Evolutionary conservation across 2,113 vertebrate species (phyloP), one percentile per base, ranked within the genome.

Genomic region (Syngnathus typhle): DNA sequence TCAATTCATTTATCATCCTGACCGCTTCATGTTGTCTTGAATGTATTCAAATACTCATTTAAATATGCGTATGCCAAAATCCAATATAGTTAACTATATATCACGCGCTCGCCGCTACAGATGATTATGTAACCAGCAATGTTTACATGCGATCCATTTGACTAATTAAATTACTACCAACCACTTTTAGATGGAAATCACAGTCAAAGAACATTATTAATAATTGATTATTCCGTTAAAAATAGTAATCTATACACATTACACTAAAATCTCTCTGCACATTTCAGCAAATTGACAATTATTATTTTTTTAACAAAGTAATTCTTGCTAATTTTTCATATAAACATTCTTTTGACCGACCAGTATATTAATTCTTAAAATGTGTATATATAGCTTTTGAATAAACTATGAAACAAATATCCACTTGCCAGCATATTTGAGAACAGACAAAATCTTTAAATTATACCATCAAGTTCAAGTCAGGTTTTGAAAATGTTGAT

Each of bases 31-130:
- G 69, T 77, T 83, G 41, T 70, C 82, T 60, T 79, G 60, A 82
- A 82, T 80, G 74, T 69, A 73, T 80, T 90, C 88, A 88, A 85
- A 89, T 76, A 47, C 79, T 85, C 73, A 90, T 90, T 88, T 90
- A 78, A 86, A 90, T 88, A 84, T 84, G 79, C 2, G 54, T 41
- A 62, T 64, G 51, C 56, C 49, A 70, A 64, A 66, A 52, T 70
- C 46, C 49, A 58, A 64, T 66, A 37, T 63, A 80, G 67, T 19
- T 62, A 56, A 59, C 54, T 62, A 62, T 44, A 39, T 39, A 39
- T 56, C 6, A n/a, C 36, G 13, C 18, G 41, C 41, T 23, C 41
- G 6, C 19, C 1, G n/a, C 60, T 13, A 9, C 41, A 4, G 12
- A 46, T 44, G 44, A 44, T 18, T 62, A 62, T 27, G 21, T 44